Conservation (phyloP, 2,113 vertebrate genomes). For the Plecotus auritus region DNA sequence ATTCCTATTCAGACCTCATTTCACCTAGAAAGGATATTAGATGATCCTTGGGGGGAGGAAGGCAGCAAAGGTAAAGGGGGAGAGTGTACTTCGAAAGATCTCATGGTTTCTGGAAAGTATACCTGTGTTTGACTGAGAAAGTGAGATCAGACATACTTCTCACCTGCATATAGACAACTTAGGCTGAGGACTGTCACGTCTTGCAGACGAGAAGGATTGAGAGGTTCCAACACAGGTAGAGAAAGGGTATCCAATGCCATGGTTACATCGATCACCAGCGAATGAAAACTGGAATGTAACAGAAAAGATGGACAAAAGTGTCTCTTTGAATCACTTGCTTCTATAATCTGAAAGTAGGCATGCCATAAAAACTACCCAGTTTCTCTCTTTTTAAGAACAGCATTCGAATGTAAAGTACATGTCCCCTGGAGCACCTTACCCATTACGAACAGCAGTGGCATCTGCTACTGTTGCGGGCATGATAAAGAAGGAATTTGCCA, state of each 20-base stretch:
- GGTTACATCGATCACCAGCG: conserved; percentile 97
- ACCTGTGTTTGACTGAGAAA: neutral
- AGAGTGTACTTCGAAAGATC: neutral
- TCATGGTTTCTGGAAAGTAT: neutral
- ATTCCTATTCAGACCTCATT: neutral
- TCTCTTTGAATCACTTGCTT: neutral
- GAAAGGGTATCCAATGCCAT: conserved; percentile 98
- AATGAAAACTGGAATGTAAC: conserved; percentile 88
- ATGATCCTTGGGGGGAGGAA: neutral
- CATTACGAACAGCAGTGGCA: conserved; percentile 97
- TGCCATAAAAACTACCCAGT: neutral
- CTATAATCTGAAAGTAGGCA: neutral
- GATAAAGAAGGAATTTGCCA: conserved; percentile 98
- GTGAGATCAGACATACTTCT: conserved; percentile 18
- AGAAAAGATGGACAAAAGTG: neutral
- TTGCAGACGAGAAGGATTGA: conserved; percentile 93
- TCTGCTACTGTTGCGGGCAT: conserved; percentile 99
- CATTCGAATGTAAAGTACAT: neutral
- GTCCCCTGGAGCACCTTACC: conserved; percentile 78
- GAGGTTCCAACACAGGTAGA: conserved; percentile 94
- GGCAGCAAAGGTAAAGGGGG: neutral
- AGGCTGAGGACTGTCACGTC: conserved; percentile 97
- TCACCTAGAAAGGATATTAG: neutral
- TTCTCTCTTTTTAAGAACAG: neutral
- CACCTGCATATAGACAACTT: conserved; percentile 98